phyloP scores from a whole-genome alignment of 1,140 invertebrate genomes.

The Amphibalanus amphitrite region DNA sequence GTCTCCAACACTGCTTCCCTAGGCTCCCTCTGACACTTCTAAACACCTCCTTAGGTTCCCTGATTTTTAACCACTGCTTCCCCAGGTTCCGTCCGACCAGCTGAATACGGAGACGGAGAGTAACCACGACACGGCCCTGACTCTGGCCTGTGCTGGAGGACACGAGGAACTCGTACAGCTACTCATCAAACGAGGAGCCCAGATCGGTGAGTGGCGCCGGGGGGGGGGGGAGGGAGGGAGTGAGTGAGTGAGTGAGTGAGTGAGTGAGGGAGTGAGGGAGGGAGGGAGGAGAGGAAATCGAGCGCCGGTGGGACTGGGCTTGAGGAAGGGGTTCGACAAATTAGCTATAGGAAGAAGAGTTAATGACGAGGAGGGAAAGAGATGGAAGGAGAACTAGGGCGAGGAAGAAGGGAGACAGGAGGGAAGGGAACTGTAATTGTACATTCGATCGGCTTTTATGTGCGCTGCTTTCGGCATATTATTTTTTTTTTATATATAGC shows the following conservation, averaged over 20 bases:
- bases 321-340: no score
- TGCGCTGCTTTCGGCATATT: no score
- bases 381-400: neutral
- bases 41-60: constrained; percentile 4
- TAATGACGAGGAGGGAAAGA: neutral
- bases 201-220: constrained; percentile 55
- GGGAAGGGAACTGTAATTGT: no score
- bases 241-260: no score
- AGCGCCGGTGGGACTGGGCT: no score
- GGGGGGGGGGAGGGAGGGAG: no score
- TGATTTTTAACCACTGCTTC: constrained; percentile 13
- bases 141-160: constrained; percentile 89
- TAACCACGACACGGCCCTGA: constrained; percentile 95
- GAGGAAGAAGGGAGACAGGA: no score
- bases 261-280: no score
- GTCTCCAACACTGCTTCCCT: no score
- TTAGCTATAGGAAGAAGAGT: neutral
- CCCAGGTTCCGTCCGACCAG: constrained; percentile 38
- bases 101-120: constrained; percentile 93
- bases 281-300: no score
- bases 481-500: no score
- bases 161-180: constrained; percentile 89
- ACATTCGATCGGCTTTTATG: no score
- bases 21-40: neutral
- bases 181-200: constrained; percentile 68